Conservation (phyloP, 1,140 invertebrate genomes). For the Trichonephila clavipes region DNA sequence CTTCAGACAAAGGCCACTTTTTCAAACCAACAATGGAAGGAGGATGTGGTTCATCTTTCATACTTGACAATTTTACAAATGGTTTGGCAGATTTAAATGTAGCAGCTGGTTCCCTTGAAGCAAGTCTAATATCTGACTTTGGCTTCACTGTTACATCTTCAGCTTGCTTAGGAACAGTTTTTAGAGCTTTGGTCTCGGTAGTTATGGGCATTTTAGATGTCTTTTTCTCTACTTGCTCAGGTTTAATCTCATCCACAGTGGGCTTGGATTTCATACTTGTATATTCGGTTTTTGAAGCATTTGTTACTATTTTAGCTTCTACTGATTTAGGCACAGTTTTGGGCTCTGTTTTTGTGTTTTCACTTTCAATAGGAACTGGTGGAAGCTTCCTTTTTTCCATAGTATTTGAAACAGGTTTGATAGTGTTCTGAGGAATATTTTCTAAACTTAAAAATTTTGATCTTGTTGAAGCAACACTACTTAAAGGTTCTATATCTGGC, state of each 20-base stretch:
- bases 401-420: background rate
- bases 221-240: background rate
- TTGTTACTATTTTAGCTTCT: constrained; percentile 9
- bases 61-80: constrained; percentile 72
- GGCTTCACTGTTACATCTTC: background rate
- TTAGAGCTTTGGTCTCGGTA: constrained; percentile 21
- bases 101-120: constrained; percentile 56
- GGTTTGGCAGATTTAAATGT: constrained; percentile 62
- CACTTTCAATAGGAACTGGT: constrained; percentile 67
- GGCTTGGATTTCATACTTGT: background rate
- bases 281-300: constrained; percentile 47
- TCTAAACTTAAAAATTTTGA: constrained; percentile 74
- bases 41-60: constrained; percentile 71
- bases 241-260: background rate
- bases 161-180: constrained; percentile 48
- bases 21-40: constrained; percentile 68
- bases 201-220: background rate
- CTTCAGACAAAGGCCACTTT: constrained; percentile 70
- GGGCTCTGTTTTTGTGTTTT: background rate
- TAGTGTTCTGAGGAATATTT: constrained; percentile 60
- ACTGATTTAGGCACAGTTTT: constrained; percentile 44
- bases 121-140: constrained; percentile 56
- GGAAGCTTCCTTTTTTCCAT: constrained; percentile 70
- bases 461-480: constrained; percentile 71
- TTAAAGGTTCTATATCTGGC: constrained; percentile 50